Conservation (phyloP, 30 jellyfish, hydroid and myxozoan species). For the Rhopilema esculentum region DNA sequence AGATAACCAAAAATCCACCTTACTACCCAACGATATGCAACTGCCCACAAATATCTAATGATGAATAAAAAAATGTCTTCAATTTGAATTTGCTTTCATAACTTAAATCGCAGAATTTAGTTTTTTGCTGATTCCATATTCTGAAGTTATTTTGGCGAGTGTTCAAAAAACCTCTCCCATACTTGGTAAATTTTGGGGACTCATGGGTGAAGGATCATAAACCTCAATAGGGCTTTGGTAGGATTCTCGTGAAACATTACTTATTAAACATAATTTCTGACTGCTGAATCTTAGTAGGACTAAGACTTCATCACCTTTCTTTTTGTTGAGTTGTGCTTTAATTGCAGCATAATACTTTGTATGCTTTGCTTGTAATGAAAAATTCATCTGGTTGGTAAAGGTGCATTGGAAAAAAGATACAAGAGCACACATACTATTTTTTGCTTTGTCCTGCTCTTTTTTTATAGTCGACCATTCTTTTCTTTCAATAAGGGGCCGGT, state of each 20-base stretch:
- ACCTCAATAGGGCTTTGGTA: no score
- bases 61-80: neutral
- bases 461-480: conserved; percentile 24
- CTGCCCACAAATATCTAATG: conserved; percentile 24
- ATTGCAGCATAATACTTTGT: neutral
- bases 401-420: conserved; percentile 2
- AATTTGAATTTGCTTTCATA: no score
- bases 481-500: conserved; percentile 44
- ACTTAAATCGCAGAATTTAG: no score
- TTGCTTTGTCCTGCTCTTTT: conserved; percentile 29
- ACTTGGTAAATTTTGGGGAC: no score
- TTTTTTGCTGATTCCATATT: no score
- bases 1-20: conserved; percentile 34
- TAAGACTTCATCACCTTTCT: no score
- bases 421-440: conserved; percentile 30
- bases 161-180: no score
- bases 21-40: conserved; percentile 47
- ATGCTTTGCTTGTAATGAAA: conserved; percentile 20
- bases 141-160: no score
- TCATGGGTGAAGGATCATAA: no score
- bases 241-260: no score
- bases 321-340: neutral
- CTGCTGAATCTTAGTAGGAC: no score
- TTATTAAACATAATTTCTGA: no score
- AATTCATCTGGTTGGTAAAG: conserved; percentile 11